Evolutionary conservation across 1,140 invertebrate genomes (phyloP), one percentile per base, ranked within the genome.

Genomic region (Globodera rostochiensis): DNA sequence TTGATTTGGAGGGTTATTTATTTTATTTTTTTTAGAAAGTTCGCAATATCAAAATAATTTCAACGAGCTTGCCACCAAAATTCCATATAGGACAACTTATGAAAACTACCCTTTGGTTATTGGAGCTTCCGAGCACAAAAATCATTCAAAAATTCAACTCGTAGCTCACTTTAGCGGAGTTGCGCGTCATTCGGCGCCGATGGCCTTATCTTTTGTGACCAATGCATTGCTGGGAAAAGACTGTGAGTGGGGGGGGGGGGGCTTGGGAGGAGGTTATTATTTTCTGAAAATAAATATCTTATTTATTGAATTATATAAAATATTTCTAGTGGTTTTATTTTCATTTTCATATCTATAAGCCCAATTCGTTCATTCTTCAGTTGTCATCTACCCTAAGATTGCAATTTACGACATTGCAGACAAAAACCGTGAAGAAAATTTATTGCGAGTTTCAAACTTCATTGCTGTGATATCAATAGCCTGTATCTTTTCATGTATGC

Each of bases 141-240:
- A 83, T 47, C 36, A 77, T 15, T 47, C 74, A 6, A 45, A 79
- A n/a, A 49, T 50, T 19, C 53, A 67, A n/a, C 21, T 86, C 13
- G 36, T 53, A 13, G 86, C 86, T 6, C 21, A 87, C 8, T 86
- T 87, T 60, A 86, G 84, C 74, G 84, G 84, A 19, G 74, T 64
- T 45, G 83, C 86, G 8, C 49, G 49, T 45, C 84, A 86, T 64
- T 74, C 77, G n/a, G 81, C 85, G 7, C 82, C 86, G 36, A 21
- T 53, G 11, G 86, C 86, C 8, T 4, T 86, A 5, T 69, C 83
- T 36, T 74, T 87, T 36, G n/a, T 87, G 45, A 80, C 79, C 6
- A 86, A 86, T 74, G 78, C 84, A 25, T 60, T 86, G 3, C 70
- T 86, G 21, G 71, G 83, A 6, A 64, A 36, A 36, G 36, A 36